Conservation (phyloP, 2,113 vertebrate genomes). For the Himantopus leucocephalus region DNA sequence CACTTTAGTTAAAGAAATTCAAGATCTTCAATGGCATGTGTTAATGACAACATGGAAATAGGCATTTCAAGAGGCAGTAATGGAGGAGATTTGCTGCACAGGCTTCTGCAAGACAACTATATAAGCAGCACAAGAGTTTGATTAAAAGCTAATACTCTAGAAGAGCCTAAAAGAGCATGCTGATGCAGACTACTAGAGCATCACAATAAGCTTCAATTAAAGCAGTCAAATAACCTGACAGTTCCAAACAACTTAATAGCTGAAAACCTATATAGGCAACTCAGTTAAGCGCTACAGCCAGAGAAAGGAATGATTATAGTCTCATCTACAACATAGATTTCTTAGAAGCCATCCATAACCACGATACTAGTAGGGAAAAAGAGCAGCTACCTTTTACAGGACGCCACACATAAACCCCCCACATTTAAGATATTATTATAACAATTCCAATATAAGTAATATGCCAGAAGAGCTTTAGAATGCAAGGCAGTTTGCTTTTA, state of each 20-base stretch:
- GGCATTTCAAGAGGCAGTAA: background rate
- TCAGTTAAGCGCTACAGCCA: background rate
- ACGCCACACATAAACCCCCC: background rate
- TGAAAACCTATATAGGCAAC: background rate
- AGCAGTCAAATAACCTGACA: background rate
- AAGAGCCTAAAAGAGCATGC: background rate
- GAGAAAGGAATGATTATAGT: background rate
- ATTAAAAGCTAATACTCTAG: background rate
- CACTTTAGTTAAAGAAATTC: background rate
- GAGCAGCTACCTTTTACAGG: background rate
- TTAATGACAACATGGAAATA: background rate
- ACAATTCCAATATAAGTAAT: background rate
- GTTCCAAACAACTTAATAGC: background rate
- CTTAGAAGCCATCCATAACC: background rate
- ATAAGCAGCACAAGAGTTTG: background rate
- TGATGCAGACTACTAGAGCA: background rate
- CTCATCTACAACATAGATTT: background rate
- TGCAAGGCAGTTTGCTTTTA: background rate
- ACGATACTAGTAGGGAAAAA: background rate
- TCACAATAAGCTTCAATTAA: background rate
- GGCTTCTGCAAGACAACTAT: background rate
- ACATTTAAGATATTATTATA: background rate
- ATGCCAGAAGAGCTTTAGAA: background rate
- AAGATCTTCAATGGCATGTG: background rate
- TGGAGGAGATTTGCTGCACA: background rate